phyloP scores from a whole-genome alignment of 2,797 vertebrate species.

The Macropus fuliginosus region DNA sequence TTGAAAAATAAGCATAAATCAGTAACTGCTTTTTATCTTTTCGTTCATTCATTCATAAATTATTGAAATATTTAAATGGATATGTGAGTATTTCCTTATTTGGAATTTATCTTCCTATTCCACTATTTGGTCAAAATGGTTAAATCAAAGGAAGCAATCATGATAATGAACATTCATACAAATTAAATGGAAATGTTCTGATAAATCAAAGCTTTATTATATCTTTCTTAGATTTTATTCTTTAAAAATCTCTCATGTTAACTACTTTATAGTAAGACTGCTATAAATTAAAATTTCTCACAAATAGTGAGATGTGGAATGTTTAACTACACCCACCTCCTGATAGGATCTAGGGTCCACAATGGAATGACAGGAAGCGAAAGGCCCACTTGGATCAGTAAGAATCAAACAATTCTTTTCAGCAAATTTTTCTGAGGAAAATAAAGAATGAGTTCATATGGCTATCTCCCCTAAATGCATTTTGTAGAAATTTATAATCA shows the following conservation, averaged over 20 bases:
- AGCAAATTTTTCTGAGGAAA: slow-evolving; percentile 85
- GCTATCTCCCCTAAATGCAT: not conserved
- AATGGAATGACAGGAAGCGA: slow-evolving; percentile 85
- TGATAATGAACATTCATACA: slow-evolving; percentile 19
- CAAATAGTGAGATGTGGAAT: not conserved
- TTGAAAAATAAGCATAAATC: not conserved
- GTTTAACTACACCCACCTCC: slow-evolving; percentile 66
- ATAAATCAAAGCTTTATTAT: not conserved
- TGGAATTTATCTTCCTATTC: not conserved
- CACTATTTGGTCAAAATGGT: not conserved
- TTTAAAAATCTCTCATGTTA: not conserved
- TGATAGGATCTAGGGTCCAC: slow-evolving; percentile 80
- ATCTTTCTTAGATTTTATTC: not conserved
- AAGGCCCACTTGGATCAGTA: slow-evolving; percentile 80
- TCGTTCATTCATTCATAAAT: slow-evolving; percentile 2
- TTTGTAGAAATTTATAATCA: not conserved
- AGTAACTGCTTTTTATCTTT: not conserved
- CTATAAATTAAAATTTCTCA: slow-evolving; percentile 19
- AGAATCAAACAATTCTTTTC: slow-evolving; percentile 80
- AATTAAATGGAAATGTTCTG: not conserved
- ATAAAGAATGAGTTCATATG: not conserved
- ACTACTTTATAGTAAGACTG: not conserved
- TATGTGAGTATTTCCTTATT: slow-evolving; percentile 7
- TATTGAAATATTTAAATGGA: not conserved
- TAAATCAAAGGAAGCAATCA: not conserved